Conservation (phyloP, 2,888 invertebrate species). For the Xestia xanthographa region DNA sequence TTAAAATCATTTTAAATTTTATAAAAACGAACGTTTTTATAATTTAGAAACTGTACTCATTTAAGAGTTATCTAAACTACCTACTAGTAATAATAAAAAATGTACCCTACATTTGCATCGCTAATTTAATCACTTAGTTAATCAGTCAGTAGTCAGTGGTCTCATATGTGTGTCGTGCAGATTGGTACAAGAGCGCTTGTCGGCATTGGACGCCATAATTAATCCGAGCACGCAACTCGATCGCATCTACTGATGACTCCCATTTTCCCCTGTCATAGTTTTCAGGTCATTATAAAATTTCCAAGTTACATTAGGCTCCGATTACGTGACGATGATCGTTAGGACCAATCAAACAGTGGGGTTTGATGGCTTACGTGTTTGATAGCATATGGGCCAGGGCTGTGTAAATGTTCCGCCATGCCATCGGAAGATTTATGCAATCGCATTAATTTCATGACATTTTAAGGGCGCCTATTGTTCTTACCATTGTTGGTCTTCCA, state of each 20-base stretch:
- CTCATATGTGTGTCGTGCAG: neutral
- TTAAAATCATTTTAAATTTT: no score
- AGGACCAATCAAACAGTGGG: constrained; percentile 20
- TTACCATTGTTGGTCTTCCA: neutral
- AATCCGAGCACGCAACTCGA: constrained; percentile 31
- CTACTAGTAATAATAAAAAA: neutral
- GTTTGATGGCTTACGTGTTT: constrained; percentile 1
- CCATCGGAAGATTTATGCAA: constrained; percentile 6
- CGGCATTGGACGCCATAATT: constrained; percentile 18
- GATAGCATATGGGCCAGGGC: neutral
- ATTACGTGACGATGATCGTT: constrained; percentile 18
- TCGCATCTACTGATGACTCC: constrained; percentile 23
- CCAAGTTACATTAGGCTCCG: neutral
- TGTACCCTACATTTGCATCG: neutral
- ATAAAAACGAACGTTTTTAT: no score
- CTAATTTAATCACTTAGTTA: neutral
- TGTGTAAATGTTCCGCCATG: constrained; percentile 17
- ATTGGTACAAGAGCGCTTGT: neutral
- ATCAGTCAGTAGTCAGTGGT: neutral
- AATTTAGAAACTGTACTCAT: neutral
- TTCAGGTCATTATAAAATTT: constrained; percentile 28
- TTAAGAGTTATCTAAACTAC: neutral
- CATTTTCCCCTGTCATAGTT: constrained; percentile 31
- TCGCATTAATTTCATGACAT: neutral
- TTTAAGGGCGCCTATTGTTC: neutral